A percentile compares a stretch with the other conserved stretches of the same genome.
These are phyloP conservation scores for Artibeus jamaicensis DNA, from an alignment of 2,797 vertebrate genomes.

Conservation along the genomic window DNA sequence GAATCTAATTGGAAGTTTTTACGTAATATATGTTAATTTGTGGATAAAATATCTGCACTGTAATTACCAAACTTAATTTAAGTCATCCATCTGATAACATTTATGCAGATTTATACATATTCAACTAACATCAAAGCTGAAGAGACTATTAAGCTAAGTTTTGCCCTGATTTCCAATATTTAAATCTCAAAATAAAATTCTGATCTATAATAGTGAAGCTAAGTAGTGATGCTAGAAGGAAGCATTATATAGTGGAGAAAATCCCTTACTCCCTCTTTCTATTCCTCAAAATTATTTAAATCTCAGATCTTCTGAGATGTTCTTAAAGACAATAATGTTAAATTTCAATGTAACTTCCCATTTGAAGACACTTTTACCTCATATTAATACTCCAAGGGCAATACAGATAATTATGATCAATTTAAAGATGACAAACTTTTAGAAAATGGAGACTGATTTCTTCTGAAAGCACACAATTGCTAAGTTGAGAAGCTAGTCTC, in stretches of 20 bases:
- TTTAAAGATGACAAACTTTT: constrained; percentile 5
- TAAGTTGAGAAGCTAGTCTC: neutral
- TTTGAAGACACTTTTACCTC: neutral
- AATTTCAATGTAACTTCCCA: neutral
- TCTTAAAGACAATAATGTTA: neutral
- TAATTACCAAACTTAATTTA: constrained; percentile 71
- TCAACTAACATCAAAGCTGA: neutral
- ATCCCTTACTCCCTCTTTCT: neutral
- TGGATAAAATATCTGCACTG: constrained; percentile 44
- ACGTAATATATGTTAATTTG: constrained; percentile 58
- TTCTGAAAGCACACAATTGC: neutral
- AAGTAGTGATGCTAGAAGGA: neutral
- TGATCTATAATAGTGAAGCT: neutral
- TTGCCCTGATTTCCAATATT: neutral
- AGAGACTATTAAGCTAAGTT: neutral
- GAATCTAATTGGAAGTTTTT: constrained; percentile 63
- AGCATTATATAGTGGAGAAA: neutral
- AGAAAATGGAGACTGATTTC: neutral
- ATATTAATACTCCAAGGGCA: neutral
- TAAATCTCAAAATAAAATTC: constrained; percentile 13
- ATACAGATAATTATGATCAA: neutral
- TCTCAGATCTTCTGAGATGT: neutral
- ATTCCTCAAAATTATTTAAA: neutral
- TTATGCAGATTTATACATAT: constrained; percentile 33
- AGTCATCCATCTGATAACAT: constrained; percentile 40